A percentile compares a stretch with the other conserved stretches of the same genome.
These are phyloP conservation scores for Lasioglossum malachurum DNA, from an alignment of 2,888 invertebrate species.

Conservation along the genomic window DNA sequence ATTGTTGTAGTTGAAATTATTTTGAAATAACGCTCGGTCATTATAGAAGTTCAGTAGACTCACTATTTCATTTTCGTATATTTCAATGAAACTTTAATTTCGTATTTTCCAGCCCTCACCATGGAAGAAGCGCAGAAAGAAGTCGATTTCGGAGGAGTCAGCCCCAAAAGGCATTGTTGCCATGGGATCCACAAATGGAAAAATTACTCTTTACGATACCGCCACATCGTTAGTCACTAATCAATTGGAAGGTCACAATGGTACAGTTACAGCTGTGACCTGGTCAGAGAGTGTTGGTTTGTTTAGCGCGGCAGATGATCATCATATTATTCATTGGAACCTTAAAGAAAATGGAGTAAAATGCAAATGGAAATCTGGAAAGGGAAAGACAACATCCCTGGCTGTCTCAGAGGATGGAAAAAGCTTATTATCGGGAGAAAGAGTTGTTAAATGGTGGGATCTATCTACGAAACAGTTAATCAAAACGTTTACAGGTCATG, in stretches of 20 bases:
- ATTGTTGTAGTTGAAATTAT: not conserved
- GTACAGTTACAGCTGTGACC: constrained; percentile 86
- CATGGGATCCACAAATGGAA: constrained; percentile 91
- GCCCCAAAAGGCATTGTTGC: constrained; percentile 87
- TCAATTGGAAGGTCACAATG: constrained; percentile 85
- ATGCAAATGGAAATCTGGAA: constrained; percentile 89
- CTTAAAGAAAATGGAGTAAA: constrained; percentile 83
- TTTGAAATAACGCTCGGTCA: not conserved
- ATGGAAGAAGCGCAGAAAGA: constrained; percentile 85
- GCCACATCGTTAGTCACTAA: constrained; percentile 83
- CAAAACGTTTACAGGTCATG: constrained; percentile 89
- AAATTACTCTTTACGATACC: constrained; percentile 89
- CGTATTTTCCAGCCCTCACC: constrained; percentile 82
- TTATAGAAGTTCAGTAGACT: not conserved
- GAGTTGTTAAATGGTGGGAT: constrained; percentile 88
- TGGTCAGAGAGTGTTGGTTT: constrained; percentile 86
- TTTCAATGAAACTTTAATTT: not conserved
- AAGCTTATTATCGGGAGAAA: constrained; percentile 78
- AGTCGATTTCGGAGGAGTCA: constrained; percentile 80
- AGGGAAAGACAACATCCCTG: constrained; percentile 86
- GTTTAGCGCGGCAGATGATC: constrained; percentile 87
- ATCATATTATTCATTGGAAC: constrained; percentile 86
- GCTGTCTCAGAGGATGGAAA: constrained; percentile 80
- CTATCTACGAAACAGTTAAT: constrained; percentile 87
- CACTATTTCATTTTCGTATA: not conserved